Base-by-base conservation (phyloP, 2,888 invertebrate genomes). In the Petrophora chlorosata region DNA sequence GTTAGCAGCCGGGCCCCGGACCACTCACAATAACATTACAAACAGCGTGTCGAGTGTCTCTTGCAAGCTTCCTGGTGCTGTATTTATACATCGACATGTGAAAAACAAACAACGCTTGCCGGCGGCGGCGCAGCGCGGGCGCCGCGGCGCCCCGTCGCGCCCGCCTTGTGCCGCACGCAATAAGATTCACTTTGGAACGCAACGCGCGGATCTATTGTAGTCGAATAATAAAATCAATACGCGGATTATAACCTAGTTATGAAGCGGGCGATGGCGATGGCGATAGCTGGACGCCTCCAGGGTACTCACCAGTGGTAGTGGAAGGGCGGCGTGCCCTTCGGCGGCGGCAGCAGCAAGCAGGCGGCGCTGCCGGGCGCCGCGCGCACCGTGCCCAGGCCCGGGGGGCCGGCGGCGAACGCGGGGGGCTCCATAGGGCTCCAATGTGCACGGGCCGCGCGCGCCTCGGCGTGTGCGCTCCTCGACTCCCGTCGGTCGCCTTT, bases 381-480 rank as follows among this genome's bases (percentile, higher is more conserved):
- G 59, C 84, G 72, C 57, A 81, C 71, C 58, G 76, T 72, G 45
- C 51, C 70, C 63, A 65, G 73, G 45, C 51, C 70, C 63, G 65
- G 73, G 69, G 72, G 76, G 59, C 74, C 67, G 64, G 68, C 65
- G 63, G 73, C 69, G 73, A 86, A 87, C 67, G 73, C 73, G 61
- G 84, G 88, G 78, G 86, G 85, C 82, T 83, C 84, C 87, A 87
- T 86, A 74, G 79, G 81, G 75, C 82, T 82, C 81, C 85, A 79
- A 75, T 79, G 82, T 79, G 74, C 79, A 79, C 85, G 73, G 76
- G 70, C 74, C 88, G 86, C 86, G 86, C 84, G 85, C 88, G 85
- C 68, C 69, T 67, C 66, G 71, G 76, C 81, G 85, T 85, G 83
- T 84, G 85, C 84, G 81, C 73, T 66, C 70, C 63, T 66, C 65